A percentile compares a stretch with the other conserved stretches of the same genome.
Evolutionary conservation across 2,797 vertebrate species (phyloP).

Genomic region (Phaenicophaeus curvirostris): DNA sequence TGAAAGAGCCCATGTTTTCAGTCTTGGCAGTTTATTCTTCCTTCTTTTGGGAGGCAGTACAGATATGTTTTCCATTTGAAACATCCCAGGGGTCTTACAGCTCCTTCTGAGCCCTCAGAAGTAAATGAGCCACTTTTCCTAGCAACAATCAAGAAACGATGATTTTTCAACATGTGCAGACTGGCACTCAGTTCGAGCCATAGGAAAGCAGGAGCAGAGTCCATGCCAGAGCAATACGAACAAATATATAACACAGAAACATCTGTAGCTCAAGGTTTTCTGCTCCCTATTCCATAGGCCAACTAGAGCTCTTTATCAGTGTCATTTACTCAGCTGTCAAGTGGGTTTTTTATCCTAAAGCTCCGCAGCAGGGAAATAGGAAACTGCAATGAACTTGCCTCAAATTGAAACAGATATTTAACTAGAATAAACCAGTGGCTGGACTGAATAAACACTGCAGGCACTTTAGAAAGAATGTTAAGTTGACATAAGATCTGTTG

Average conservation of each 20-base stretch:
- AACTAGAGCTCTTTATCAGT: not conserved
- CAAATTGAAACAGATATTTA: constrained; percentile 14
- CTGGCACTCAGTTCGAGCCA: not conserved
- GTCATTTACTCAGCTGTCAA: constrained; percentile 26
- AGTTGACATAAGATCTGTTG: constrained; percentile 18
- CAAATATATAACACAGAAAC: not conserved
- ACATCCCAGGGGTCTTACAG: constrained; percentile 2
- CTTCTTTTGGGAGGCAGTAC: constrained; percentile 14
- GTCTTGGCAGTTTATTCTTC: constrained; percentile 34
- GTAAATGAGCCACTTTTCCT: constrained; percentile 24
- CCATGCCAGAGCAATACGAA: not conserved
- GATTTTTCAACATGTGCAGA: not conserved
- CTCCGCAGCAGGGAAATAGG: not conserved
- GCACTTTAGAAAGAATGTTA: constrained; percentile 4
- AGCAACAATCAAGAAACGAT: constrained; percentile 5
- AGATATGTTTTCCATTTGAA: constrained; percentile 49
- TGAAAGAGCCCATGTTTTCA: not conserved
- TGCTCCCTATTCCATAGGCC: not conserved
- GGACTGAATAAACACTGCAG: constrained; percentile 46
- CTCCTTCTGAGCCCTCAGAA: constrained; percentile 33
- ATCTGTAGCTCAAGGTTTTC: not conserved
- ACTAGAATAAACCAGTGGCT: not conserved
- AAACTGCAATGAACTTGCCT: constrained; percentile 21
- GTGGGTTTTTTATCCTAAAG: not conserved
- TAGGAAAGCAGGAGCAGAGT: not conserved